Base-by-base conservation (phyloP, 1,140 invertebrate genomes). In the Himalopsyche phryganea region DNA sequence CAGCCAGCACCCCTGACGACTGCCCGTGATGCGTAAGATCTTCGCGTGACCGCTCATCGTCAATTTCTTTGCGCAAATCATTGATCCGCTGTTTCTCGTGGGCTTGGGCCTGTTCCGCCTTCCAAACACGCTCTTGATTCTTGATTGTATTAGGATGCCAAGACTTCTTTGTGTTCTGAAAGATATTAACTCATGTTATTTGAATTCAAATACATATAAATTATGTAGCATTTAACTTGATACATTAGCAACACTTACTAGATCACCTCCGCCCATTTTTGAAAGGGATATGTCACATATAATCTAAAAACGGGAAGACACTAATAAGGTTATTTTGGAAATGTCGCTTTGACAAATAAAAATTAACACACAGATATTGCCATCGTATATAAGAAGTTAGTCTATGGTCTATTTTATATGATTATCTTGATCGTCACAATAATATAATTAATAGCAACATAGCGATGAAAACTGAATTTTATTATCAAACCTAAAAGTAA, bases 141-240 rank as follows among this genome's bases (percentile, higher is more conserved):
- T 87, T 87, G 75, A 88, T 80, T 0, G 85, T 90, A 46, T 83
- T 85, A 13, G 87, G 87, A 76, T 90, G 87, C 88, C 87, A 90
- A 74, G 87, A 88, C 69, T 89, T 89, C 58, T 89, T 89, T 1
- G 87, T 77, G 72, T 89, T 90, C 85, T 87, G 35, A 60, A 53
- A 38, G 32, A 44, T 20, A 42, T 45, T 23, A 28, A 5, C 23
- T 28, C 3, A 28, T 9, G 23, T 28, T n/a, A n/a, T n/a, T 5
- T 28, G 23, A 28, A 28, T 28, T 28, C 3, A 3, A 28, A 28
- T 9, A 28, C 23, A 28, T 15, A 40, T 42, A 55, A 20, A 13
- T 45, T n/a, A n/a, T n/a, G n/a, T n/a, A n/a, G n/a, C n/a, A n/a
- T n/a, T n/a, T n/a, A n/a, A n/a, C n/a, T n/a, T n/a, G n/a, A n/a